A percentile compares a stretch with the other conserved stretches of the same genome.
Conservation (phyloP, 2,888 invertebrate genomes). For the Drosophila formosana region DNA sequence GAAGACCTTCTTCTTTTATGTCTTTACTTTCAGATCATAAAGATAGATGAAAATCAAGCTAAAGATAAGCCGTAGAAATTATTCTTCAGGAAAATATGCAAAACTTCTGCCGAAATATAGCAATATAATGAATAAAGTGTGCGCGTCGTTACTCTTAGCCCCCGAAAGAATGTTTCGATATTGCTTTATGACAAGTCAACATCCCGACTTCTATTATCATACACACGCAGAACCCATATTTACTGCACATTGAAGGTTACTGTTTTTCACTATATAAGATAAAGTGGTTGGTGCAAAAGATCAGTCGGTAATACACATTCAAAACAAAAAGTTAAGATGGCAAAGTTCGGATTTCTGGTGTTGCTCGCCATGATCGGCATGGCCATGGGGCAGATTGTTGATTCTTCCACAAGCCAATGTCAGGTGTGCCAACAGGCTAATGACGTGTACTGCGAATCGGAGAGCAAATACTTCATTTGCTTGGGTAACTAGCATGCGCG, state of each 20-base stretch:
- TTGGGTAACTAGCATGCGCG: constrained; percentile 31
- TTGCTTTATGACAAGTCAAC: constrained; percentile 47
- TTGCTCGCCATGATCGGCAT: constrained; percentile 4
- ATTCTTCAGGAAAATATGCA: constrained; percentile 17
- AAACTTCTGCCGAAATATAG: neutral
- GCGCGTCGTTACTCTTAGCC: constrained; percentile 14
- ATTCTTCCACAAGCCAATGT: constrained; percentile 6
- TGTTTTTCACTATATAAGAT: constrained; percentile 35
- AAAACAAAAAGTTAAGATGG: constrained; percentile 25
- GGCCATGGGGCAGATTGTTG: neutral
- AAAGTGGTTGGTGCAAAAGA: neutral
- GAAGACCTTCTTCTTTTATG: constrained; percentile 10
- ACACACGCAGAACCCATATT: constrained; percentile 27
- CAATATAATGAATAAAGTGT: constrained; percentile 22
- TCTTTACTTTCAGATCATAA: constrained; percentile 7
- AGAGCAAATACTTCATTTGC: constrained; percentile 39
- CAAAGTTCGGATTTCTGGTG: constrained; percentile 20
- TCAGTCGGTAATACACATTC: constrained; percentile 27
- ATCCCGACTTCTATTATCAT: constrained; percentile 21
- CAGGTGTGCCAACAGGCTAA: constrained; percentile 18
- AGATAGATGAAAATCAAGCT: constrained; percentile 25
- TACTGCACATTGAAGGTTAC: constrained; percentile 9
- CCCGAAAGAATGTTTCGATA: constrained; percentile 33
- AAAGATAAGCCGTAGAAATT: constrained; percentile 9
- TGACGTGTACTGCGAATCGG: constrained; percentile 36